Base-by-base conservation (phyloP, 1,140 invertebrate genomes). In the Lucilia cuprina region DNA sequence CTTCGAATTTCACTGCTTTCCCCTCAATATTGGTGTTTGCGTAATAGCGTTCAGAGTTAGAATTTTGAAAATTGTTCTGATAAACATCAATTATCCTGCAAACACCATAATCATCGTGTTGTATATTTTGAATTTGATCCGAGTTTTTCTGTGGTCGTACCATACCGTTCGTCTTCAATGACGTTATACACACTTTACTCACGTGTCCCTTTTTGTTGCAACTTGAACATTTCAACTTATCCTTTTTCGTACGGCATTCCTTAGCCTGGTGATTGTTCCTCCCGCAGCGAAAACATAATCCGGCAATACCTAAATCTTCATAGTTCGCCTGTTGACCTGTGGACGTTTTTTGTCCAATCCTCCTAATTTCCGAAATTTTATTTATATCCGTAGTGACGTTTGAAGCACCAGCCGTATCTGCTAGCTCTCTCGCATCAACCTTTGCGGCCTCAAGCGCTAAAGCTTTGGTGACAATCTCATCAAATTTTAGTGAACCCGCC, bases 201-300 rank as follows among this genome's bases (percentile, higher is more conserved):
- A n/a, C n/a, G n/a, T n/a, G n/a, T n/a, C n/a, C n/a, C n/a, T n/a
- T n/a, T n/a, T n/a, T n/a, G n/a, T n/a, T n/a, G n/a, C n/a, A n/a
- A n/a, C n/a, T n/a, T n/a, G 19, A 30, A 21, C 35, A 80, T 50
- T 80, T 80, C 1, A 80, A 19, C 2, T 80, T 49, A 3, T 2
- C 0, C 13, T 75, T 75, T 7, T 19, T 80, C 5, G 77, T 4
- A 0, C 77, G 34, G 17, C 77, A 80, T 47, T 80, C 77, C 21
- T n/a, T 80, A 5, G 77, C 35, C 8, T n/a, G n/a, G 17, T 80
- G n/a, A 47, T 80, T 80, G n/a, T 80, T 80, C 21, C 12, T 80
- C 17, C 34, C 41, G n/a, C n/a, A 80, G 30, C 41, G 77, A n/a
- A 80, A 80, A 80, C 77, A 80, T 9, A 80, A 47, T 10, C 77